Evolutionary conservation across 1,140 invertebrate species (phyloP).

Genomic region (Heliconius hermathena): DNA sequence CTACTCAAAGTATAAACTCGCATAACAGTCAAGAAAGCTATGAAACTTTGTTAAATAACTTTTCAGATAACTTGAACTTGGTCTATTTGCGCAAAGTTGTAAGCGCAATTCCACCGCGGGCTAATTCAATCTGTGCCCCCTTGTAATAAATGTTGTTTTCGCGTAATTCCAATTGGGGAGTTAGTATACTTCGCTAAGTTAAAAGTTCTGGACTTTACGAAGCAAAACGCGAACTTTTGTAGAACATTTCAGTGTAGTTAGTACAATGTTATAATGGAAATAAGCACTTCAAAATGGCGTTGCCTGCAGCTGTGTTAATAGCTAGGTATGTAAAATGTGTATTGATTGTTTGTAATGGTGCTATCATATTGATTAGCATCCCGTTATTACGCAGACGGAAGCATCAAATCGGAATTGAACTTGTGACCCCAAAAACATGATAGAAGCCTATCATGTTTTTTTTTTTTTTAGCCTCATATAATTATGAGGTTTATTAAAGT

Average conservation of each 20-base stretch:
- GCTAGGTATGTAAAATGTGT: slow-evolving; percentile 41
- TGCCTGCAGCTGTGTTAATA: slow-evolving; percentile 74
- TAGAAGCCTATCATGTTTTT: too few species aligned
- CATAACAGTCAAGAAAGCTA: slow-evolving; percentile 74
- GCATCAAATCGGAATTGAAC: neutral
- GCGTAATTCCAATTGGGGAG: slow-evolving; percentile 75
- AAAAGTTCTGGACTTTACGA: slow-evolving; percentile 80
- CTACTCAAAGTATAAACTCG: slow-evolving; percentile 70
- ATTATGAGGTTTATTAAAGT: neutral
- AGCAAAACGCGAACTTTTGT: slow-evolving; percentile 82
- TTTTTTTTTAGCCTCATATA: too few species aligned
- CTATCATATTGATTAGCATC: neutral
- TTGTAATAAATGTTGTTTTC: slow-evolving; percentile 81
- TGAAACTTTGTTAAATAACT: slow-evolving; percentile 83
- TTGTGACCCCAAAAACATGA: neutral
- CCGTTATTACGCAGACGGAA: neutral
- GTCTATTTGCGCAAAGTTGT: slow-evolving; percentile 78
- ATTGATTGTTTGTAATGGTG: slow-evolving; percentile 22
- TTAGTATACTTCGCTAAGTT: slow-evolving; percentile 70
- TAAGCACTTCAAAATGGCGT: slow-evolving; percentile 82
- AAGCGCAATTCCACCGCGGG: slow-evolving; percentile 73
- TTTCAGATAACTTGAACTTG: slow-evolving; percentile 82
- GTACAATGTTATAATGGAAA: slow-evolving; percentile 82
- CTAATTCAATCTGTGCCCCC: slow-evolving; percentile 79
- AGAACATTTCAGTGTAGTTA: slow-evolving; percentile 82